Evolutionary conservation across 2,113 vertebrate genomes (phyloP).

Genomic region (Chloropsis hardwickii): DNA sequence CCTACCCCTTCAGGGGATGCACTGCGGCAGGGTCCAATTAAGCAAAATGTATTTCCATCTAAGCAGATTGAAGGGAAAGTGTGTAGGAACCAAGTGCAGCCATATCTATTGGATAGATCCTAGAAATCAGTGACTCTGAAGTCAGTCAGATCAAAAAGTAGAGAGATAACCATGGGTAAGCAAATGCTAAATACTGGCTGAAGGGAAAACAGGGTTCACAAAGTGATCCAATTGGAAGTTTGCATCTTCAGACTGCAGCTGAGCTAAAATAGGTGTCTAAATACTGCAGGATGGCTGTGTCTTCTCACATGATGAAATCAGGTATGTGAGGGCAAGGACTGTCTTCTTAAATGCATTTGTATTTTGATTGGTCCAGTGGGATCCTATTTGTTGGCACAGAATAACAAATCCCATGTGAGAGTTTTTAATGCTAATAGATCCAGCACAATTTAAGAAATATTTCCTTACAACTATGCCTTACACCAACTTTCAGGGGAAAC

Average conservation of each 20-base stretch:
- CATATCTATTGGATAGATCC: rapidly evolving
- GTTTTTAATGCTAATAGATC: neutral
- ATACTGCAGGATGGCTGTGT: neutral
- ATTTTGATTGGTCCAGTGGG: too few relatives aligned
- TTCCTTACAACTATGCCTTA: neutral
- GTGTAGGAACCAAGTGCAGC: neutral
- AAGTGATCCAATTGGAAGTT: neutral
- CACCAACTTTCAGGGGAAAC: neutral
- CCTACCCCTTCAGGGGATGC: too few relatives aligned
- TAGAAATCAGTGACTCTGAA: neutral
- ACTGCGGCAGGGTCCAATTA: neutral
- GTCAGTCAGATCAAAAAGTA: neutral
- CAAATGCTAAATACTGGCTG: neutral
- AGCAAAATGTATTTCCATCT: neutral
- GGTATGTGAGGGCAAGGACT: neutral
- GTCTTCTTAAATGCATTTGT: neutral
- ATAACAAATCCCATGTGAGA: neutral
- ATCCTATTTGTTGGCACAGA: neutral
- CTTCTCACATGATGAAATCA: neutral
- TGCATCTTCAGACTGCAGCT: neutral
- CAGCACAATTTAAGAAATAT: neutral
- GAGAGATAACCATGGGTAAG: neutral
- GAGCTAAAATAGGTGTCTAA: neutral
- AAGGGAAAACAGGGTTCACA: neutral
- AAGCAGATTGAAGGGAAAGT: neutral